A percentile compares a stretch with the other conserved stretches of the same genome.
These are phyloP conservation scores for Eubasilissa splendida DNA, from an alignment of 2,888 invertebrate genomes.

Conservation along the genomic window DNA sequence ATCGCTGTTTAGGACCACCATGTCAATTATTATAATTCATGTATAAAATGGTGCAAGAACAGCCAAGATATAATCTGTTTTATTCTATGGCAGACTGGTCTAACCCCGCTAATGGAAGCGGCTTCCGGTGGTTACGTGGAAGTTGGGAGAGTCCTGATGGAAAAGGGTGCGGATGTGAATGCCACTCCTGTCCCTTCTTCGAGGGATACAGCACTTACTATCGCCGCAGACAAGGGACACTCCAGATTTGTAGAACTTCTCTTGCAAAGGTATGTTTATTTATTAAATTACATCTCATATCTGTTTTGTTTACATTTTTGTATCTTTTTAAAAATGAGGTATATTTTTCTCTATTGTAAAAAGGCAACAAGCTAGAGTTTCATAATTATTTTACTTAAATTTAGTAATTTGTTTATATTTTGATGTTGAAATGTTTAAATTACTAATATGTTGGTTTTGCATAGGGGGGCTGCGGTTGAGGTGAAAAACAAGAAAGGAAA, in stretches of 20 bases:
- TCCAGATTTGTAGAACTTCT: slow-evolving; percentile 91
- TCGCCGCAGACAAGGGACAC: slow-evolving; percentile 99
- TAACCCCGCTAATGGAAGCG: slow-evolving; percentile 99
- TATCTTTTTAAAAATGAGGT: no score
- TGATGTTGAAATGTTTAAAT: no score
- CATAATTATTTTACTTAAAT: no score
- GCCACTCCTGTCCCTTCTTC: slow-evolving; percentile 98
- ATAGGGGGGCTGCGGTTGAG: slow-evolving; percentile 91
- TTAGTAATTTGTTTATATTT: no score
- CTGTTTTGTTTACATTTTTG: neutral
- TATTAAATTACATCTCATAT: slow-evolving; percentile 3
- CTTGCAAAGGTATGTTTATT: slow-evolving; percentile 72
- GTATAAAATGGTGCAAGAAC: no score
- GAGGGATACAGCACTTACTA: slow-evolving; percentile 97
- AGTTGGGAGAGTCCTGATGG: slow-evolving; percentile 94
- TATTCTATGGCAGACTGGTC: slow-evolving; percentile 80
- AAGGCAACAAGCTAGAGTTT: no score
- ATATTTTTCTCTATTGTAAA: no score
- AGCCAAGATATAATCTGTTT: neutral
- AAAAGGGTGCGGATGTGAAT: slow-evolving; percentile 98
- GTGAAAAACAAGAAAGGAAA: slow-evolving; percentile 99
- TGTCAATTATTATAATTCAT: no score
- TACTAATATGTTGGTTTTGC: slow-evolving; percentile 52
- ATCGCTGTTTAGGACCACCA: no score
- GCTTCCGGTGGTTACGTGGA: slow-evolving; percentile 99